phyloP scores from a whole-genome alignment of 1,140 invertebrate species.

The Orchesella cincta region DNA sequence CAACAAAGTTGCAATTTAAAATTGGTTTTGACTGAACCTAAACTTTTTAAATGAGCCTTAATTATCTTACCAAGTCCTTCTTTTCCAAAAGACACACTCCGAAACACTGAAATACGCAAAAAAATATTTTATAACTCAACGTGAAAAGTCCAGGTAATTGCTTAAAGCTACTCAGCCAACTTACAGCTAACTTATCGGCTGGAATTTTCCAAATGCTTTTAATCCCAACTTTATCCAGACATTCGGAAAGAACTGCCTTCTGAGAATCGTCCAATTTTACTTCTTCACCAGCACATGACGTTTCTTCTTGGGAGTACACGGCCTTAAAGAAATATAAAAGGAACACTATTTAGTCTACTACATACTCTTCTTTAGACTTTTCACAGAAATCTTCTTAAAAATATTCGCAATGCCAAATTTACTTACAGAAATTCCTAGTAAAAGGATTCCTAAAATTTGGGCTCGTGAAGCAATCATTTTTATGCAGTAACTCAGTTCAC shows the following conservation, averaged over 20 bases:
- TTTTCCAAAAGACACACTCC: slow-evolving; percentile 48
- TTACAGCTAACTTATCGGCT: slow-evolving; percentile 45
- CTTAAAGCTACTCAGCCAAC: not conserved
- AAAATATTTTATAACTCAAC: slow-evolving; percentile 13
- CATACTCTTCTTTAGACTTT: too few species aligned
- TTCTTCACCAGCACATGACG: slow-evolving; percentile 36
- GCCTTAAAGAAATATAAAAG: slow-evolving; percentile 9
- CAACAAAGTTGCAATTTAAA: not conserved
- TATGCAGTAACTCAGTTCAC: too few species aligned
- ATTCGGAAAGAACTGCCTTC: slow-evolving; percentile 42
- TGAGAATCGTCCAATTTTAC: slow-evolving; percentile 42
- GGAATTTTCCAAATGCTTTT: slow-evolving; percentile 49
- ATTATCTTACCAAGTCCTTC: slow-evolving; percentile 45
- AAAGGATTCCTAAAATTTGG: not conserved
- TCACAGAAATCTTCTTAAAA: too few species aligned
- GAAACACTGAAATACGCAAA: slow-evolving; percentile 38
- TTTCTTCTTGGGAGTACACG: slow-evolving; percentile 45
- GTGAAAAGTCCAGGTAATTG: not conserved
- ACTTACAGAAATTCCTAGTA: not conserved
- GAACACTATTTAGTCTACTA: too few species aligned
- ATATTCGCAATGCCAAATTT: too few species aligned
- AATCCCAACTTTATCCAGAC: slow-evolving; percentile 37
- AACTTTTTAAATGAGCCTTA: not conserved
- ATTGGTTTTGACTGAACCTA: not conserved
- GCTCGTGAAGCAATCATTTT: not conserved